Base-by-base conservation (phyloP, 53 echinoderm and acorn worm genomes). In the Zoroaster sp. region DNA sequence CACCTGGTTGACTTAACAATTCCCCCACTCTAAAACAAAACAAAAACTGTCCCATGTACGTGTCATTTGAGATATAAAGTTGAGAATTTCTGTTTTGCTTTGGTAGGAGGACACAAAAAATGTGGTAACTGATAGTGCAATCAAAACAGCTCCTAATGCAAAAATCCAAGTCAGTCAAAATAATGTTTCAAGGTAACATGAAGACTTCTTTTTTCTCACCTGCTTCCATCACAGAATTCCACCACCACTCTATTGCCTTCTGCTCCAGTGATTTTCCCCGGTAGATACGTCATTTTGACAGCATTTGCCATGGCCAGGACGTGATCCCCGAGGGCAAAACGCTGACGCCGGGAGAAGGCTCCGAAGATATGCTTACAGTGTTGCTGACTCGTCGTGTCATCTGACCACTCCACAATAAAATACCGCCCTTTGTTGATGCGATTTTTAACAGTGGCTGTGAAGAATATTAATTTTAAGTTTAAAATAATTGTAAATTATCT, bases 351-450 rank as follows among this genome's bases (percentile, higher is more conserved):
- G 9, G 94, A 93, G 94, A 95, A 98, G 44, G 96, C 91, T 7
- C 98, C 98, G 69, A 96, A 98, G 90, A 98, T 96, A 70, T 95
- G 92, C 51, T 89, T 87, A 35, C 92, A 88, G 68, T 96, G 91
- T 54, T 98, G 98, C 6, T 75, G 69, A 17, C 88, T 86, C 2
- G 85, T 46, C 9, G 43, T 30, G 37, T 90, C 95, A 69, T 98
- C 96, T 0, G 98, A 91, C 98, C 98, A 98, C 78, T 98, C 96
- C 4, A 98, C 55, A 14, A 89, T 73, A 65, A 90, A 98, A 70
- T 76, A 77, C 17, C 89, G 88, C 45, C 95, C 93, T 14, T 92
- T 59, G 52, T 87, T 74, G 36, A 94, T 68, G 53, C 98, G 88
- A 10, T 89, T 87, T 69, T 91, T 94, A 31, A 96, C 86, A 0